phyloP scores from a whole-genome alignment of 2,888 invertebrate genomes.

The Harpagoxenus sublaevis region DNA sequence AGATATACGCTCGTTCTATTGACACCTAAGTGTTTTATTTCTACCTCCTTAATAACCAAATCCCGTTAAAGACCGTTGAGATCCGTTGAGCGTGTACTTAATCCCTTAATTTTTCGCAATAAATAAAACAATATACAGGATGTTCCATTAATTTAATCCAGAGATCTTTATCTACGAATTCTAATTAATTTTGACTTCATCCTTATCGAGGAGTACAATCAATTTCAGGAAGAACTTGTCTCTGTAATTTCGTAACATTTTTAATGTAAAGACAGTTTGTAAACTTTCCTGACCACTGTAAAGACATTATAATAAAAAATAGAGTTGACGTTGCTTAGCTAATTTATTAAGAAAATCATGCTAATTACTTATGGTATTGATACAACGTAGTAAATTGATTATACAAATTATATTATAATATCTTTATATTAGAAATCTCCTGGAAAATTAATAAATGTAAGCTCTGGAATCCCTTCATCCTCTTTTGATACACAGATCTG shows the following conservation, averaged over 20 bases:
- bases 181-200: neutral
- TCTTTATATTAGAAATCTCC: neutral
- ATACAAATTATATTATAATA: neutral
- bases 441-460: neutral
- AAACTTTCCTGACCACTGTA: neutral
- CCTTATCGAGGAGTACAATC: neutral
- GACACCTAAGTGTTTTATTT: neutral
- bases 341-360: neutral
- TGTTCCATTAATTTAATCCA: neutral
- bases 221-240: neutral
- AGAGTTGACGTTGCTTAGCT: neutral
- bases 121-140: neutral
- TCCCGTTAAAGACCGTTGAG: neutral
- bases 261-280: neutral
- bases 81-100: neutral
- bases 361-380: neutral
- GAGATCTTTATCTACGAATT: neutral
- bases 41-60: neutral
- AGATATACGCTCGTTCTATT: conserved; percentile 10
- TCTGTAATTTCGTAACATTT: neutral
- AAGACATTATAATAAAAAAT: neutral
- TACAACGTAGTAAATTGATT: neutral
- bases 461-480: neutral
- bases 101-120: neutral
- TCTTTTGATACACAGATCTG: neutral